These are phyloP conservation scores for Zosterops pallidus DNA, from an alignment of 2,113 vertebrate species.

Conservation along the genomic window DNA sequence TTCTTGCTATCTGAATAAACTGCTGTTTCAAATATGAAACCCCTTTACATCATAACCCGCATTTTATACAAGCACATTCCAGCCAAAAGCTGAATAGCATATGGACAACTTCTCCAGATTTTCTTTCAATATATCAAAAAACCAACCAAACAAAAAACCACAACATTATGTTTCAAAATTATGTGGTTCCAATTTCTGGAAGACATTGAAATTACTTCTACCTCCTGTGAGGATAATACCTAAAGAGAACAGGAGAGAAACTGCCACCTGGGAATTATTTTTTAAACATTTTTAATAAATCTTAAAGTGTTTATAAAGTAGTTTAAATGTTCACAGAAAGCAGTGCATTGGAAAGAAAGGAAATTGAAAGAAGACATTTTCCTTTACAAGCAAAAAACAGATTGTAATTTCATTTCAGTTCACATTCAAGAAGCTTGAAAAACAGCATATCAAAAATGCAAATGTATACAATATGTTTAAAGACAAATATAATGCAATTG, in stretches of 20 bases:
- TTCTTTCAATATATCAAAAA: neutral
- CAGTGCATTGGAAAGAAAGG: neutral
- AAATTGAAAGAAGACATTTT: neutral
- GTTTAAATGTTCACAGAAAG: neutral
- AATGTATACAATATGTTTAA: constrained; percentile 36
- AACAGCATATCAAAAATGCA: neutral
- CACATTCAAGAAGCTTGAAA: constrained; percentile 4
- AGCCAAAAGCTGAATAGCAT: neutral
- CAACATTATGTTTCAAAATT: neutral
- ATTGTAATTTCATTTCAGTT: neutral
- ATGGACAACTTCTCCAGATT: neutral
- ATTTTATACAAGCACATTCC: neutral
- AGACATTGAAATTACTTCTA: neutral
- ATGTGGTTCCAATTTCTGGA: neutral
- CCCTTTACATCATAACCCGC: neutral
- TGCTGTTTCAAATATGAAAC: neutral
- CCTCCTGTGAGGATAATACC: neutral
- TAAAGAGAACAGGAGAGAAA: neutral
- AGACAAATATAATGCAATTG: constrained; percentile 3
- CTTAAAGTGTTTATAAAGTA: neutral
- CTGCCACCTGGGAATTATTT: neutral
- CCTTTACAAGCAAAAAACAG: neutral
- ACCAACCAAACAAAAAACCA: neutral
- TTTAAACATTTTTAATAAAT: neutral
- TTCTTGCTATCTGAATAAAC: neutral